Evolutionary conservation across 2,113 vertebrate species (phyloP).

Genomic region (Oenanthe melanoleuca): DNA sequence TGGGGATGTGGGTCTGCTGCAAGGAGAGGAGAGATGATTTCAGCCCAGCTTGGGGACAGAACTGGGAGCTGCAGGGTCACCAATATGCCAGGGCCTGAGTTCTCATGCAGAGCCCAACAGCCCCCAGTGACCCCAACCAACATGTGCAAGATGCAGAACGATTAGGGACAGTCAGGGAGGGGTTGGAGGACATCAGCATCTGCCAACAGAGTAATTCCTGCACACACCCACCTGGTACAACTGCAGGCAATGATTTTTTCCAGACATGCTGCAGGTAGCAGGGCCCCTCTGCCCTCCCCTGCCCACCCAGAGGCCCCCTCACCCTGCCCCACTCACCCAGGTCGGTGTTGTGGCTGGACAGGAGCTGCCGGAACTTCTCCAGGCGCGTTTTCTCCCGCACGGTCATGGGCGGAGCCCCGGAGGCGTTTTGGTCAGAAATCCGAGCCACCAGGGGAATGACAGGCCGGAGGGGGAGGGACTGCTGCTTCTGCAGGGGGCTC

Average conservation of each 20-base stretch:
- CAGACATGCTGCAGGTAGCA: neutral
- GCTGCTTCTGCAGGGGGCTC: conserved; percentile 89
- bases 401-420: conserved; percentile 92
- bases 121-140: neutral
- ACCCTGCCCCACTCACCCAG: conserved; percentile 79
- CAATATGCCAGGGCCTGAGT: rapidly evolving
- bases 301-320: neutral
- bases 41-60: neutral
- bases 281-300: neutral
- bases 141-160: neutral
- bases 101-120: neutral
- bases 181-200: neutral
- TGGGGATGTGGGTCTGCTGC: neutral
- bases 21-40: neutral
- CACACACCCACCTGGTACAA: neutral
- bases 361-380: conserved; percentile 93
- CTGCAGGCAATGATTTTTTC: neutral
- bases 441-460: conserved; percentile 94
- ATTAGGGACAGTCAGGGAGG: neutral
- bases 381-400: conserved; percentile 93
- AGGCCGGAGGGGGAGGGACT: conserved; percentile 89
- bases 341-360: conserved; percentile 91
- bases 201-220: neutral
- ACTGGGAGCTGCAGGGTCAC: neutral
- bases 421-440: conserved; percentile 97